Evolutionary conservation across 2,113 vertebrate species (phyloP).

Genomic region (Seriola rivoliana): DNA sequence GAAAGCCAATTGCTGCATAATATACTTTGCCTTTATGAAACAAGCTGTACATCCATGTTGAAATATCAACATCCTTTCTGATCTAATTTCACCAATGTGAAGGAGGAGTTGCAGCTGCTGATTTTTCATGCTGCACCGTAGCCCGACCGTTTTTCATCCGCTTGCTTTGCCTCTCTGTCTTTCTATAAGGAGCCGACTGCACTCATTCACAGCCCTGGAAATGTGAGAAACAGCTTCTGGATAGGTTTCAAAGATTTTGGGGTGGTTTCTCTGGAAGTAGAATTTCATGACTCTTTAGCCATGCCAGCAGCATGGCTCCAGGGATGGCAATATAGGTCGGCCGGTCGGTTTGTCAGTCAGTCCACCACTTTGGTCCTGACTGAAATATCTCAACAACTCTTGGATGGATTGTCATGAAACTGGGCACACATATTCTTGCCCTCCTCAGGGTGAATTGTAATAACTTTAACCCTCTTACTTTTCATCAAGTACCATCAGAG

Average conservation of each 20-base stretch:
- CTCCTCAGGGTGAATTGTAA: no score
- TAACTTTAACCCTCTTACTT: neutral
- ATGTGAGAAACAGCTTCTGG: conserved; percentile 16
- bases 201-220: conserved; percentile 26
- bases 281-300: conserved; percentile 2
- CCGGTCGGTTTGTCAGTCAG: neutral
- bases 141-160: conserved; percentile 54
- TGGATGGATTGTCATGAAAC: no score
- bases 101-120: conserved; percentile 66
- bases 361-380: neutral
- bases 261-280: neutral
- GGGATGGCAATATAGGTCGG: neutral
- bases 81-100: conserved; percentile 57
- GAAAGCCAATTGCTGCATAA: conserved; percentile 11
- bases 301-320: neutral
- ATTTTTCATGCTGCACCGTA: conserved; percentile 40
- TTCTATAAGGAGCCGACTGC: conserved; percentile 42
- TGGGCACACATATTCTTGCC: no score
- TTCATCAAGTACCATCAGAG: no score
- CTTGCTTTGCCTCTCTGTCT: conserved; percentile 39
- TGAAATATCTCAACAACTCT: no score
- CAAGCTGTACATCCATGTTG: conserved; percentile 6
- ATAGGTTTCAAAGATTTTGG: neutral
- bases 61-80: conserved; percentile 60
- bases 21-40: conserved; percentile 21